These are phyloP conservation scores for Scaptomyza flava DNA, from an alignment of 2,888 invertebrate species.

Conservation along the genomic window DNA sequence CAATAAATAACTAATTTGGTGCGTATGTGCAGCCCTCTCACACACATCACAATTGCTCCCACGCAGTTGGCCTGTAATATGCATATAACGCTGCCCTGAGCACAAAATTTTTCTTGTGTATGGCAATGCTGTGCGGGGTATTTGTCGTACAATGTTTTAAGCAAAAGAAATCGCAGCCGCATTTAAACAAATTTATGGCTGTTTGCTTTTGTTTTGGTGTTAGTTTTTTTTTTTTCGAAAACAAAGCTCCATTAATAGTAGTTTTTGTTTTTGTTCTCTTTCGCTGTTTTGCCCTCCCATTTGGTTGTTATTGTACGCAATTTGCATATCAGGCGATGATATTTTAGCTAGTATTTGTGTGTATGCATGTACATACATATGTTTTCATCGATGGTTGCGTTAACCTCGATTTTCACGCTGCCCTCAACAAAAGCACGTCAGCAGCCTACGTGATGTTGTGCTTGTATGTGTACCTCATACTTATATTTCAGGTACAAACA, in stretches of 20 bases:
- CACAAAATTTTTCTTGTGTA: slow-evolving; percentile 48
- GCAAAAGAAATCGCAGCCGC: slow-evolving; percentile 38
- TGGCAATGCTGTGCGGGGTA: slow-evolving; percentile 56
- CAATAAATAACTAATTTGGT: slow-evolving; percentile 4
- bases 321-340: slow-evolving; percentile 73
- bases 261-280: slow-evolving; percentile 41
- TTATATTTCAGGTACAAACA: slow-evolving; percentile 28
- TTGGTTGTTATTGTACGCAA: slow-evolving; percentile 62
- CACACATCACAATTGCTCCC: slow-evolving; percentile 9
- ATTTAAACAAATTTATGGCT: slow-evolving; percentile 31
- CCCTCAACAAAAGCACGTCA: slow-evolving; percentile 55
- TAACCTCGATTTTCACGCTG: slow-evolving; percentile 62
- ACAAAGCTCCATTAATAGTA: slow-evolving; percentile 41
- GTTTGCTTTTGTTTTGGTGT: slow-evolving; percentile 17
- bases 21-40: slow-evolving; percentile 52
- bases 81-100: slow-evolving; percentile 42
- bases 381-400: slow-evolving; percentile 43
- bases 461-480: slow-evolving; percentile 43
- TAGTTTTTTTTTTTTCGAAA: slow-evolving; percentile 19
- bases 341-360: slow-evolving; percentile 27
- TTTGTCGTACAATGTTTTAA: slow-evolving; percentile 15
- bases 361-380: slow-evolving; percentile 2
- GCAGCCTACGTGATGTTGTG: slow-evolving; percentile 75
- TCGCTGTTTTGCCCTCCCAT: slow-evolving; percentile 58
- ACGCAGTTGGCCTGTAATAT: not conserved